Evolutionary conservation across 2,113 vertebrate species (phyloP).

Genomic region (Perognathus longimembris): DNA sequence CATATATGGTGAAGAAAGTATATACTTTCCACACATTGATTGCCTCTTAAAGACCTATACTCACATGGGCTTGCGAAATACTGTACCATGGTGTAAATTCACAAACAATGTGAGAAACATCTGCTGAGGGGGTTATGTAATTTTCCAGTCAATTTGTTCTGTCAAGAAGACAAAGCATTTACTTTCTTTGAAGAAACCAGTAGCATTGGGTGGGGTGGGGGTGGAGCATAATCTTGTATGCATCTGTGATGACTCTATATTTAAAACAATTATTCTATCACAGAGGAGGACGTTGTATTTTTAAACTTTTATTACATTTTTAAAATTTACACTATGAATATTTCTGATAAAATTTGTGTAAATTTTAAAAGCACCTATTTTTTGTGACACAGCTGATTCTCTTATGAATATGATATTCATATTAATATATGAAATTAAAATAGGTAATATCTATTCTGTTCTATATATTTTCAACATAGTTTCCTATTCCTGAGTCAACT

Average conservation of each 20-base stretch:
- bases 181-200: conserved; percentile 87
- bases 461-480: neutral
- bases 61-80: conserved; percentile 83
- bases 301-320: neutral
- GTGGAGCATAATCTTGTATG: conserved; percentile 71
- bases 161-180: conserved; percentile 91
- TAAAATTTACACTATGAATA: neutral
- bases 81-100: conserved; percentile 84
- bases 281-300: neutral
- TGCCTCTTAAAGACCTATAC: conserved; percentile 73
- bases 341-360: conserved; percentile 12
- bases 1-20: conserved; percentile 36
- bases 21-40: conserved; percentile 61
- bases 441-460: neutral
- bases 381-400: neutral
- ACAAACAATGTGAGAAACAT: conserved; percentile 89
- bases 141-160: conserved; percentile 92
- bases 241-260: conserved; percentile 71
- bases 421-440: neutral
- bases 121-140: conserved; percentile 89
- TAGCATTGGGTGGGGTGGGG: conserved; percentile 71
- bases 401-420: neutral
- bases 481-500: conserved; percentile 1
- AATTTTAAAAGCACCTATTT: neutral
- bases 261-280: conserved; percentile 33